Evolutionary conservation across 2,113 vertebrate species (phyloP).

Genomic region (Lynx canadensis): DNA sequence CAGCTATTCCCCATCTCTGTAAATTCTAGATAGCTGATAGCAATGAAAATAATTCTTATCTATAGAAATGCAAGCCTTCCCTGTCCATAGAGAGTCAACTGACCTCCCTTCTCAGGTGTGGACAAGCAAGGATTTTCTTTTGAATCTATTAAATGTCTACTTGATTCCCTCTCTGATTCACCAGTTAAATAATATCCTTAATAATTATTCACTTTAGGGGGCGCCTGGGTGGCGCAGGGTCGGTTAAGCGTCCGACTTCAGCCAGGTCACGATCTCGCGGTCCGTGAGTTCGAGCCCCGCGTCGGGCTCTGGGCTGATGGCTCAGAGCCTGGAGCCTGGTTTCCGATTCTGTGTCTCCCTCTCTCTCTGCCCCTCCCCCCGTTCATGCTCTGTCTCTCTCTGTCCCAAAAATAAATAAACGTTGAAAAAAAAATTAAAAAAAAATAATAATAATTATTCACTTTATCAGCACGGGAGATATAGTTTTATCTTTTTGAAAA

Average conservation of each 20-base stretch:
- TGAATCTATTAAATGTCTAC: neutral
- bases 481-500: neutral
- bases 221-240: too few species aligned
- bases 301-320: too few species aligned
- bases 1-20: neutral
- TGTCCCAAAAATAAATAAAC: too few species aligned
- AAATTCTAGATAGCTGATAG: constrained; percentile 11
- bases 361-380: too few species aligned
- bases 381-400: too few species aligned
- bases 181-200: constrained; percentile 26
- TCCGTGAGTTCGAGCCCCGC: too few species aligned
- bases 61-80: constrained; percentile 16
- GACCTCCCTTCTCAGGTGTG: neutral
- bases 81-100: neutral
- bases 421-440: too few species aligned
- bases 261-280: too few species aligned
- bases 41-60: constrained; percentile 13
- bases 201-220: neutral
- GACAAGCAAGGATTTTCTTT: constrained; percentile 29
- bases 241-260: too few species aligned
- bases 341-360: too few species aligned
- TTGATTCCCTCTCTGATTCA: neutral
- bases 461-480: neutral
- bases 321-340: too few species aligned
- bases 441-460: neutral